Evolutionary conservation across 1,140 invertebrate genomes (phyloP), one percentile per base, ranked within the genome.

Genomic region (Scaptomyza graminum): DNA sequence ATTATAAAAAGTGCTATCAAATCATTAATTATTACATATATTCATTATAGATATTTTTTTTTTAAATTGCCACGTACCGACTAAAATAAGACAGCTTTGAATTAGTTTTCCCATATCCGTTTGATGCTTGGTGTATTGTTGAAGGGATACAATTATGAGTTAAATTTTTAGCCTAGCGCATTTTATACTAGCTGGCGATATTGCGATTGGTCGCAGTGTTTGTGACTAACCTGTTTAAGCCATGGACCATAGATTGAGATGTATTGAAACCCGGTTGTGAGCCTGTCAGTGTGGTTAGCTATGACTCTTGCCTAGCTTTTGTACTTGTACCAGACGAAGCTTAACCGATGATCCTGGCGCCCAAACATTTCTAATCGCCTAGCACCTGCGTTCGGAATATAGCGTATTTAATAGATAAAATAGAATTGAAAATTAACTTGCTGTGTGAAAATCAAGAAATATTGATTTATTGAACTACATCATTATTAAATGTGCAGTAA

Each of bases 281-380:
- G 43, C 46, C 37, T 68, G 46, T 9, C 49, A 16, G 46, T 60
- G 63, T 55, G 67, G 73, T 71, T 61, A 65, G 67, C 72, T 52
- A 64, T 74, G 66, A 70, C 72, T 74, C 66, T 70, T 60, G 59
- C 11, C 52, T 70, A 64, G 66, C 71, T 74, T 74, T 63, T 44
- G 71, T 7, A 34, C 66, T 28, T 73, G 70, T 73, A 16, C 65
- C 43, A 56, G 66, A 31, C 65, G 52, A 51, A 34, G 57, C 52
- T 74, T 62, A 55, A 13, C 37, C 61, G 22, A 41, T 41, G 34
- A 28, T n/a, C 44, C 16, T 37, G 28, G 5, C 52, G 61, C n/a
- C 12, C 55, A 60, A 18, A 18, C 50, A 62, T 9, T 28, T 50
- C 64, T 67, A 72, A 73, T 60, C 64, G 34, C 51, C 44, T 22